Percentiles rank a stretch among this genome's conserved stretches.
These are phyloP conservation scores for Nematostella vectensis DNA, from an alignment of 92 coral and sea anemone species.

Conservation along the genomic window DNA sequence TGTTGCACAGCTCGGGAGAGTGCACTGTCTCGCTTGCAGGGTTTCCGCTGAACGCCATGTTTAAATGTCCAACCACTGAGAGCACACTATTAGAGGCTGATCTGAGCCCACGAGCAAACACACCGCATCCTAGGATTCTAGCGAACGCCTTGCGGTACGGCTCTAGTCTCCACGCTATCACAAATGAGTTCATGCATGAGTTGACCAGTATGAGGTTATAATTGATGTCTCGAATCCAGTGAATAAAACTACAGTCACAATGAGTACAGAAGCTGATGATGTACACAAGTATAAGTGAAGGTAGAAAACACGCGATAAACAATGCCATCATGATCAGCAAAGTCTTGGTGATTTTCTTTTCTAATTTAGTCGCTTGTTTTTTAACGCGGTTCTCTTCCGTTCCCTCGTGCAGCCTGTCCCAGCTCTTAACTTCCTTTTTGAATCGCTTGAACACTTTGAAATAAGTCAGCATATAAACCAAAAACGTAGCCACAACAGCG, in stretches of 20 bases:
- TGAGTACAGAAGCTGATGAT: conserved; percentile 46
- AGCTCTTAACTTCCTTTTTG: conserved; percentile 17
- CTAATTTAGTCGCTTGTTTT: conserved; percentile 20
- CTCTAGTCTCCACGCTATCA: conserved; percentile 38
- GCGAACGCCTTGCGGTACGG: conserved; percentile 37
- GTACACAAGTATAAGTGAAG: conserved; percentile 50
- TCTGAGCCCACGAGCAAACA: conserved; percentile 7
- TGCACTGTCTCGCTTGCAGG: too few species aligned
- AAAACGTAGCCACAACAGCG: conserved; percentile 37
- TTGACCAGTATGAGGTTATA: conserved; percentile 50
- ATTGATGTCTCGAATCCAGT: conserved; percentile 51
- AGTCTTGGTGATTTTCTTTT: conserved; percentile 54
- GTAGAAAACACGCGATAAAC: conserved; percentile 49
- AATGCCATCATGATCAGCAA: conserved; percentile 48
- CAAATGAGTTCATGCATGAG: conserved; percentile 55
- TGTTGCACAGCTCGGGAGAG: too few species aligned
- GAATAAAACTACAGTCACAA: conserved; percentile 52
- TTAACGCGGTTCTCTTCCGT: conserved; percentile 5
- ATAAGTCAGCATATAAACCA: conserved; percentile 41
- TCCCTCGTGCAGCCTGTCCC: conserved; percentile 26
- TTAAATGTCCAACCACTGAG: too few species aligned
- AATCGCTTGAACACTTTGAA: conserved; percentile 23
- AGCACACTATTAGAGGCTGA: conserved; percentile 11
- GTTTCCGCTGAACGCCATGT: too few species aligned
- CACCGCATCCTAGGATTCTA: conserved; percentile 15